Evolutionary conservation across 2,888 invertebrate species (phyloP).

Genomic region (Slavum lentiscoides): DNA sequence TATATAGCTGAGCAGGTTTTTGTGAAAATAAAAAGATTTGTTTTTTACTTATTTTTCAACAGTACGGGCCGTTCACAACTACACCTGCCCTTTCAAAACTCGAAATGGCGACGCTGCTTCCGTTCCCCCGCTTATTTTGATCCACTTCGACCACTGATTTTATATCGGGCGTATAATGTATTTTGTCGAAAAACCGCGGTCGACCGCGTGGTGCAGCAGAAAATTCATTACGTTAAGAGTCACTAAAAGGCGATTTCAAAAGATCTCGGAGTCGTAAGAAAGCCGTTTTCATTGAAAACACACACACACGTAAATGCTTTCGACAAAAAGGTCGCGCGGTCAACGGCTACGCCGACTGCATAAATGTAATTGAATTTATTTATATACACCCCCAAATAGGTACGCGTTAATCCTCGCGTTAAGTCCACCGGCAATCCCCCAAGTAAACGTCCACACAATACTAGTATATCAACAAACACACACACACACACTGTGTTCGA

Average conservation of each 20-base stretch:
- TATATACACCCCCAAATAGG: neutral
- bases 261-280: neutral
- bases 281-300: slow-evolving; percentile 16
- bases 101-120: too few relatives aligned
- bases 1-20: too few relatives aligned
- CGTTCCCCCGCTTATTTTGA: too few relatives aligned
- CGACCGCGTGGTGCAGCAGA: neutral
- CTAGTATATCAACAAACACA: neutral
- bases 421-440: slow-evolving; percentile 26
- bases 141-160: too few relatives aligned
- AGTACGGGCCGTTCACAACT: too few relatives aligned
- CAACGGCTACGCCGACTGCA: neutral
- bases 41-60: too few relatives aligned
- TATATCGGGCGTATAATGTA: neutral
- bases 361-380: slow-evolving; percentile 10
- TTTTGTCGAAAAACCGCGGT: neutral
- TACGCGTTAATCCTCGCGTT: slow-evolving; percentile 39
- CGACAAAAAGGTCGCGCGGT: neutral
- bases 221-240: slow-evolving; percentile 46
- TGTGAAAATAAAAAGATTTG: too few relatives aligned
- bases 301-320: too few relatives aligned
- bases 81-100: too few relatives aligned
- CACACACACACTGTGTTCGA: too few relatives aligned
- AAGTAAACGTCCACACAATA: neutral
- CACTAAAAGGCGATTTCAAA: slow-evolving; percentile 13